Conservation (phyloP, 2,888 invertebrate species). For the Thera obeliscata region DNA sequence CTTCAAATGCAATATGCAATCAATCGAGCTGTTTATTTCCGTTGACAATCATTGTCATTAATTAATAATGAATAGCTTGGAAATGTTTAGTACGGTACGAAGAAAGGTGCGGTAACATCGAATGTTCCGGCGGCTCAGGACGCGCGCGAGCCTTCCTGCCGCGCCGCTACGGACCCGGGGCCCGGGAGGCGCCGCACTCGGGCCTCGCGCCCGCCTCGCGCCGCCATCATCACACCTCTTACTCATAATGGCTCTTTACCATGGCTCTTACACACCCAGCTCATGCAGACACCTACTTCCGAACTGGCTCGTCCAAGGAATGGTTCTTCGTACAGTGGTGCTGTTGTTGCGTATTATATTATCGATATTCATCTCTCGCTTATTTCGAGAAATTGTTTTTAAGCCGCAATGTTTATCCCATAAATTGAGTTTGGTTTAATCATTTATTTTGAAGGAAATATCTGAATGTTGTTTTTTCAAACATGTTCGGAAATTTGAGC, state of each 20-base stretch:
- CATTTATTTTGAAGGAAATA: conserved; percentile 20
- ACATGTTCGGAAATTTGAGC: too few species aligned
- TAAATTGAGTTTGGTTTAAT: conserved; percentile 33
- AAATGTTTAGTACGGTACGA: too few species aligned
- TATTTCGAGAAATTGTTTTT: conserved; percentile 32
- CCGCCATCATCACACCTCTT: conserved; percentile 31
- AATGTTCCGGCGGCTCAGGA: background rate
- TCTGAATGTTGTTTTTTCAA: conserved; percentile 22
- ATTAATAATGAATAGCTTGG: too few species aligned
- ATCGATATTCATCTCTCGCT: conserved; percentile 25
- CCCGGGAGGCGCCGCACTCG: too few species aligned
- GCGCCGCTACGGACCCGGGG: too few species aligned
- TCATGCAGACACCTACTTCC: background rate
- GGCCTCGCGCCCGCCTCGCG: conserved; percentile 17
- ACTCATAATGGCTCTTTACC: conserved; percentile 32
- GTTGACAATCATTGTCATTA: too few species aligned
- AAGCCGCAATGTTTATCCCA: conserved; percentile 33
- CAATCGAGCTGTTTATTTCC: too few species aligned
- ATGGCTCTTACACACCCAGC: conserved; percentile 14
- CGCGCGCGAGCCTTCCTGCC: background rate
- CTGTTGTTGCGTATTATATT: conserved; percentile 5
- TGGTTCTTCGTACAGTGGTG: conserved; percentile 17
- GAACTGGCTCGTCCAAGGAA: background rate
- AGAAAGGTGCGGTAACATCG: too few species aligned
- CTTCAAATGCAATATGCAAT: too few species aligned